A percentile compares a stretch with the other conserved stretches of the same genome.
Conservation (phyloP, 2,113 vertebrate species). For the Fregetta grallaria region DNA sequence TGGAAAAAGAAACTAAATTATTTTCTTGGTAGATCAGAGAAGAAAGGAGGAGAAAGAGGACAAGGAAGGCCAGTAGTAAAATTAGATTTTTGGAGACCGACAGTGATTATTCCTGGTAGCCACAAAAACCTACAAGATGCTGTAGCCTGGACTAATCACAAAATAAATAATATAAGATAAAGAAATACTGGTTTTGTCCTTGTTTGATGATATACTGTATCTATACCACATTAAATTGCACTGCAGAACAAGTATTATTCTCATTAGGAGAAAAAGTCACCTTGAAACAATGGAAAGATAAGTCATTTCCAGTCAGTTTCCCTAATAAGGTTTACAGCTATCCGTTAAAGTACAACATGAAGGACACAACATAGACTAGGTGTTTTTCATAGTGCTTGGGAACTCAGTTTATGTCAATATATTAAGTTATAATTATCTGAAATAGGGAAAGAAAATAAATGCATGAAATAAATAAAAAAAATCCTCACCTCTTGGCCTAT, state of each 20-base stretch:
- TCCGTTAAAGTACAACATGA: neutral
- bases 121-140: neutral
- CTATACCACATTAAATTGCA: neutral
- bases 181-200: neutral
- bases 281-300: slow-evolving; percentile 25
- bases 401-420: neutral
- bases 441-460: neutral
- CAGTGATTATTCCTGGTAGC: neutral
- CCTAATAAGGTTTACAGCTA: neutral
- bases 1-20: neutral
- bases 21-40: neutral
- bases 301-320: slow-evolving; percentile 29
- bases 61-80: neutral
- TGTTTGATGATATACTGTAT: neutral
- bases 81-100: neutral
- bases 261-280: slow-evolving; percentile 34
- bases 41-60: neutral
- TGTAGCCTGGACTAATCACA: neutral
- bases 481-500: neutral
- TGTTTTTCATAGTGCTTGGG: neutral
- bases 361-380: neutral
- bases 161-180: neutral
- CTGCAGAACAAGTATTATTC: neutral
- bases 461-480: neutral
- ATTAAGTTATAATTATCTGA: neutral